A percentile compares a stretch with the other conserved stretches of the same genome.
Evolutionary conservation across 1,140 invertebrate species (phyloP).

Genomic region (Zaprionus taronus): DNA sequence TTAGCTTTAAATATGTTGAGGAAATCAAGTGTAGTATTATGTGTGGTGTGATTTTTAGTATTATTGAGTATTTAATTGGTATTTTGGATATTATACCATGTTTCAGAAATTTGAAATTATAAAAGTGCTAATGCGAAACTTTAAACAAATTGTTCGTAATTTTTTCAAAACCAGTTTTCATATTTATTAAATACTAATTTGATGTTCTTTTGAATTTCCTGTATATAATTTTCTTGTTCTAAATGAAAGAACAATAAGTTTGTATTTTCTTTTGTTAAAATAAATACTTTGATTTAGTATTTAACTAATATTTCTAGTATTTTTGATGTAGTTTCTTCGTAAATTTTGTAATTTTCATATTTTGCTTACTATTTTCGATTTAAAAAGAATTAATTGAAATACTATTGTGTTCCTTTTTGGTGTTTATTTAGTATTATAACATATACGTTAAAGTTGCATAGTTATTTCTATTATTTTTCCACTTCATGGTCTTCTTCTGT

Average conservation of each 20-base stretch:
- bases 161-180: neutral
- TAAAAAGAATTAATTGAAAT: too few species aligned
- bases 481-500: neutral
- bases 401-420: neutral
- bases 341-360: neutral
- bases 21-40: neutral
- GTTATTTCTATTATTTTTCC: neutral
- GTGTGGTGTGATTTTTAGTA: neutral
- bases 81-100: neutral
- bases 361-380: neutral
- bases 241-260: too few species aligned
- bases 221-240: neutral
- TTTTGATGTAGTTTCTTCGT: too few species aligned
- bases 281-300: neutral
- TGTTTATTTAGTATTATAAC: neutral
- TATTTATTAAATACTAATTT: neutral
- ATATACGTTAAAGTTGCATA: neutral
- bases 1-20: constrained; percentile 10
- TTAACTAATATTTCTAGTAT: neutral
- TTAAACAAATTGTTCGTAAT: too few species aligned
- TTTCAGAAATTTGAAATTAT: too few species aligned
- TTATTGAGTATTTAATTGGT: neutral
- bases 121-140: too few species aligned
- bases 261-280: too few species aligned
- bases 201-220: neutral